Evolutionary conservation across 2,113 vertebrate species (phyloP).

Genomic region (Mormyrus iriodes): DNA sequence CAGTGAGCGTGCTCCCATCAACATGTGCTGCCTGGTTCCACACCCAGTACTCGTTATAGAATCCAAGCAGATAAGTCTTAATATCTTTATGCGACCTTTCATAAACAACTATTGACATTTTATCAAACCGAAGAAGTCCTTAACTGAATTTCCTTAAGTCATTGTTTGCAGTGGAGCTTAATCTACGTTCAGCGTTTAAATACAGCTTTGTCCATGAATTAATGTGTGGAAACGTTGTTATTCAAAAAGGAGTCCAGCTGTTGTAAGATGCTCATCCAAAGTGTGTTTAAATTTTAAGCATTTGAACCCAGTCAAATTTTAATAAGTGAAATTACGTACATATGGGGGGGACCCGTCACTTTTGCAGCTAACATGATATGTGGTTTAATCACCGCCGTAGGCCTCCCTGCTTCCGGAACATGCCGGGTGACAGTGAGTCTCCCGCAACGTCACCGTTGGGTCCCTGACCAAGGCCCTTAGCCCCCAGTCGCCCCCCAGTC

Average conservation of each 20-base stretch:
- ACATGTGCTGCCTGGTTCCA: too few relatives aligned
- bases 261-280: background rate
- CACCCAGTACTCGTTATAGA: too few relatives aligned
- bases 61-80: too few relatives aligned
- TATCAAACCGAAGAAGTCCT: too few relatives aligned
- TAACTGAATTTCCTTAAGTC: too few relatives aligned
- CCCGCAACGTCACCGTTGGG: background rate
- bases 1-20: background rate
- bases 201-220: background rate
- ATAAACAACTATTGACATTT: background rate
- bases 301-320: too few relatives aligned
- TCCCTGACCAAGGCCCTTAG: background rate
- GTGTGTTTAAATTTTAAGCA: background rate
- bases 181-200: background rate
- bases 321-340: background rate
- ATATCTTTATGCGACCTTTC: too few relatives aligned
- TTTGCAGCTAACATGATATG: background rate
- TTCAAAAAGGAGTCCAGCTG: background rate
- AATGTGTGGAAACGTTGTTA: background rate
- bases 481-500: background rate
- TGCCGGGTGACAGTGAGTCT: background rate
- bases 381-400: background rate
- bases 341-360: background rate
- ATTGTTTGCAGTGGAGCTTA: background rate
- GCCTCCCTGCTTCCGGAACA: too few relatives aligned